Conservation (phyloP, 2,797 vertebrate species). For the Poecilia wingei region DNA sequence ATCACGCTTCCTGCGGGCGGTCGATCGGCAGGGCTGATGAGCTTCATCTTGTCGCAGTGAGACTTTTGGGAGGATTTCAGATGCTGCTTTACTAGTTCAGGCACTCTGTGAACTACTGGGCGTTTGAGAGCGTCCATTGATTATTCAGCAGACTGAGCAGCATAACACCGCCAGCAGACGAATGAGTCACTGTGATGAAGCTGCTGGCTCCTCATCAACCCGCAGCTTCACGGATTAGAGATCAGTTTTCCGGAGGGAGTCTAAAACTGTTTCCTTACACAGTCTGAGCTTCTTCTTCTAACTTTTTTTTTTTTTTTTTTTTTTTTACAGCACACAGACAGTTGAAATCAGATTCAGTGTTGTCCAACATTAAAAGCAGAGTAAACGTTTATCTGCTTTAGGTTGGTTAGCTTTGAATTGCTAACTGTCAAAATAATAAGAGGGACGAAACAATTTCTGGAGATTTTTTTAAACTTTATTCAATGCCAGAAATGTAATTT, state of each 20-base stretch:
- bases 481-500: not conserved
- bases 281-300: not conserved
- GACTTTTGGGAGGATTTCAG: slow-evolving; percentile 1
- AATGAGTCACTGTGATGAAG: slow-evolving; percentile 42
- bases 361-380: not conserved
- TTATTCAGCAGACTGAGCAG: slow-evolving; percentile 35
- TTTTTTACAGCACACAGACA: not conserved
- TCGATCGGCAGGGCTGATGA: slow-evolving; percentile 22
- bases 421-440: not conserved
- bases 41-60: slow-evolving; percentile 15
- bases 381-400: not conserved
- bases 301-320: too few species aligned
- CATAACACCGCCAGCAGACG: slow-evolving; percentile 24
- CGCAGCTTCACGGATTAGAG: slow-evolving; percentile 16
- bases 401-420: not conserved
- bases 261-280: not conserved
- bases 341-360: not conserved
- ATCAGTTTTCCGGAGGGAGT: slow-evolving; percentile 15
- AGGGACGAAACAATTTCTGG: too few species aligned
- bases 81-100: slow-evolving; percentile 4
- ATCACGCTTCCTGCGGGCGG: not conserved
- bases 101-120: slow-evolving; percentile 1
- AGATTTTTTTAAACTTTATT: not conserved
- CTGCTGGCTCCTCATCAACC: slow-evolving; percentile 28
- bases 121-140: slow-evolving; percentile 33